Evolutionary conservation across 2,113 vertebrate genomes (phyloP), one percentile per base, ranked within the genome.

Genomic region (Poeciliopsis occidentalis): DNA sequence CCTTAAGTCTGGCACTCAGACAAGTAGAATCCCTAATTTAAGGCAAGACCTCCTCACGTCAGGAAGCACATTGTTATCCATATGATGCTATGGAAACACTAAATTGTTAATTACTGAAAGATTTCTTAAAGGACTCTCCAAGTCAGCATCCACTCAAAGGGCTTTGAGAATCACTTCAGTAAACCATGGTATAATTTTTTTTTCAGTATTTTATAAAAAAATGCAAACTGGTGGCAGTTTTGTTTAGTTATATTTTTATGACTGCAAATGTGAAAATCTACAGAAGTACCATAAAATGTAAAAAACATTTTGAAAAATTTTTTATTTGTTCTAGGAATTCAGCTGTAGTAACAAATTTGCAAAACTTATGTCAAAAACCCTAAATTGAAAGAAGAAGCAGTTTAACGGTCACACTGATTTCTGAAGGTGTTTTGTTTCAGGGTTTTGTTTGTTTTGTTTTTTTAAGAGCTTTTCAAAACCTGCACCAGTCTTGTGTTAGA

Each of bases 401-500:
- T 83, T 72, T 83, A 82, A 92, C 86, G 85, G 0, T 0, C 89
- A 92, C 92, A 93, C 89, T 90, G 92, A 92, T 92, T 94, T 94
- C 92, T 93, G 92, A 92, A 94, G 92, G 93, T 0, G 4, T 61
- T 57, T 19, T 94, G 91, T 90, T 82, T 92, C 91, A 88, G 81
- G 93, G 89, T 81, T 79, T 34, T 27, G 27, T 27, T 27, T 27
- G 27, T 3, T 17, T 19, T 54, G 71, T 39, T 39, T 54, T 73
- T 41, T 37, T 81, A 88, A 92, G 93, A 89, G 91, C 54, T 77
- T 94, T 95, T 94, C 69, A 5, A 80, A 95, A 93, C 92, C 44
- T 66, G 13, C 15, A 73, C 71, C 4, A 1, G 19, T 67, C 63
- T 69, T 39, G 61, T 82, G 72, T 82, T 41, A 81, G 61, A 77